phyloP scores from a whole-genome alignment of 35 echinoderm and acorn worm species.

The Diadema setosum region DNA sequence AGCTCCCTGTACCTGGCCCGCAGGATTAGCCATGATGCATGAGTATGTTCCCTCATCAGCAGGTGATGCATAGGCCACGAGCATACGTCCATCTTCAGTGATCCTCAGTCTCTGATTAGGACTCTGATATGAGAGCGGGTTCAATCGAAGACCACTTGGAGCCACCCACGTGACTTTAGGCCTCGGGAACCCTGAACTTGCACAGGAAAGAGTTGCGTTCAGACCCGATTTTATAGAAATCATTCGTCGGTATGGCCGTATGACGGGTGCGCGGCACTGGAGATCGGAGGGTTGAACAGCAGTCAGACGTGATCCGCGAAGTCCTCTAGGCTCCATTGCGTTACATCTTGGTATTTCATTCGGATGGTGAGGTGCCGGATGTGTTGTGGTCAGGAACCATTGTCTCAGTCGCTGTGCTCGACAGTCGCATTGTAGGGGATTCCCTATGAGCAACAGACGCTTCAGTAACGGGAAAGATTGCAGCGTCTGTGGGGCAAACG shows the following conservation, averaged over 20 bases:
- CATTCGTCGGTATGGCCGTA: background rate
- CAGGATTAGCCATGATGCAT: constrained; percentile 72
- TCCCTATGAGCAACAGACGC: constrained; percentile 41
- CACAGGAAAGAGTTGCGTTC: constrained; percentile 45
- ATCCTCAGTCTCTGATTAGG: constrained; percentile 18
- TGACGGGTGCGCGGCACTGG: constrained; percentile 34
- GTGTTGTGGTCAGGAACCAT: constrained; percentile 38
- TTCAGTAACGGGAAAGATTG: constrained; percentile 48
- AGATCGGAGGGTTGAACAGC: constrained; percentile 23
- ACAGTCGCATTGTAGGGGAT: constrained; percentile 81
- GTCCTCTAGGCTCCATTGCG: background rate
- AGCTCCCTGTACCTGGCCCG: constrained; percentile 41
- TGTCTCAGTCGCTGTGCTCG: constrained; percentile 26
- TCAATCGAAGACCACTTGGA: constrained; percentile 4
- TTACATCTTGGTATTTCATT: constrained; percentile 66
- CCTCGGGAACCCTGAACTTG: constrained; percentile 49
- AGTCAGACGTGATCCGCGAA: constrained; percentile 54
- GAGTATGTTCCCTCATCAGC: constrained; percentile 61
- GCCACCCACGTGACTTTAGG: constrained; percentile 56
- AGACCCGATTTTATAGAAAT: background rate
- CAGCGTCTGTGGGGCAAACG: constrained; percentile 51
- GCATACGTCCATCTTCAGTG: constrained; percentile 43
- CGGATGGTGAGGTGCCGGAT: constrained; percentile 21
- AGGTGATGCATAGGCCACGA: constrained; percentile 18
- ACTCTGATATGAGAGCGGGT: background rate